These are phyloP conservation scores for Rhopilema esculentum DNA, from an alignment of 30 jellyfish, hydroid and myxozoan genomes.

Conservation along the genomic window DNA sequence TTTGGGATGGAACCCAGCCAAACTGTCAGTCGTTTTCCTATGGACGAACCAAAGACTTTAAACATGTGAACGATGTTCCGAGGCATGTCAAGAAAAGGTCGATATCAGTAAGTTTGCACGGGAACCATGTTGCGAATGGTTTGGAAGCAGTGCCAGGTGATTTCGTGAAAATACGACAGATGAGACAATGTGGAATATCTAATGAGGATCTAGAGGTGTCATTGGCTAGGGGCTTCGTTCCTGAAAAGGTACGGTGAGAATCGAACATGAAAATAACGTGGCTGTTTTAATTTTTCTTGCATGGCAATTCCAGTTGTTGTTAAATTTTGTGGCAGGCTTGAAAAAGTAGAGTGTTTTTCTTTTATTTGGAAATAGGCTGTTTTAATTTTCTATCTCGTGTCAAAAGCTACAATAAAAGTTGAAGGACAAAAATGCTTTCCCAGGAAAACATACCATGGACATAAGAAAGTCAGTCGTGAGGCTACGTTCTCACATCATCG, in stretches of 20 bases:
- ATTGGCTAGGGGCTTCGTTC: not conserved
- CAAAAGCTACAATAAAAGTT: too few relatives aligned
- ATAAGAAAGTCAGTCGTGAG: too few relatives aligned
- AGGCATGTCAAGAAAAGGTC: not conserved
- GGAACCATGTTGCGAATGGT: not conserved
- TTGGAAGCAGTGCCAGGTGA: not conserved
- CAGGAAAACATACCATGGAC: too few relatives aligned
- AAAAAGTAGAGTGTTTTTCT: too few relatives aligned
- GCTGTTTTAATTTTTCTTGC: too few relatives aligned
- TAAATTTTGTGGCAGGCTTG: too few relatives aligned
- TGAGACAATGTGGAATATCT: not conserved
- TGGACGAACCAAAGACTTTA: not conserved
- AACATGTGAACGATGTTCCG: not conserved
- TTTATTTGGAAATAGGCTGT: too few relatives aligned
- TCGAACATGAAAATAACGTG: too few relatives aligned
- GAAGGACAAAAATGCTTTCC: too few relatives aligned
- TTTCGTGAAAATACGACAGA: not conserved
- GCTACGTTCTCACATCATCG: too few relatives aligned
- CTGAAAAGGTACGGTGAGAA: not conserved
- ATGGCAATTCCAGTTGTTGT: too few relatives aligned
- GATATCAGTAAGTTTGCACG: not conserved
- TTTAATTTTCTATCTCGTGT: too few relatives aligned
- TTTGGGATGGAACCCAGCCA: not conserved
- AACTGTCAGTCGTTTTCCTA: not conserved
- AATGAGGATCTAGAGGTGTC: not conserved